phyloP scores from a whole-genome alignment of 1,140 invertebrate genomes.

The Micrasema longulum region DNA sequence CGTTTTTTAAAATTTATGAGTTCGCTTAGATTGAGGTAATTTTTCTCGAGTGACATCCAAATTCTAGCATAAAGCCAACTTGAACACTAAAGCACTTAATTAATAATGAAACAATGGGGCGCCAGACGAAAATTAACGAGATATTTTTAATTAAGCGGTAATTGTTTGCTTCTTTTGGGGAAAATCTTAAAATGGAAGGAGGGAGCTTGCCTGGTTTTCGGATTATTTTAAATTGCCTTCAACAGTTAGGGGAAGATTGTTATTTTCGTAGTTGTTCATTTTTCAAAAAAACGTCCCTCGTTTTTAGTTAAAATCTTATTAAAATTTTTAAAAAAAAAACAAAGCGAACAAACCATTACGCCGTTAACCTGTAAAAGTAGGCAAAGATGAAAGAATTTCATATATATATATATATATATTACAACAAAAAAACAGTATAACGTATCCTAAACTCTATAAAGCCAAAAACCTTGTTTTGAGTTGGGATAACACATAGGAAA shows the following conservation, averaged over 20 bases:
- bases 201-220: slow-evolving; percentile 2
- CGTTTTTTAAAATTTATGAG: slow-evolving; percentile 29
- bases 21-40: slow-evolving; percentile 27
- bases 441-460: too few relatives aligned
- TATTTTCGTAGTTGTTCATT: slow-evolving; percentile 11
- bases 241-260: slow-evolving; percentile 5
- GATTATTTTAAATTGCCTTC: slow-evolving; percentile 39
- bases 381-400: too few relatives aligned
- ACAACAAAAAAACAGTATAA: too few relatives aligned
- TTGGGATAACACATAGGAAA: too few relatives aligned
- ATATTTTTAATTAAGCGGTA: slow-evolving; percentile 42
- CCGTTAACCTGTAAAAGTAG: too few relatives aligned
- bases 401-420: too few relatives aligned
- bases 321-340: too few relatives aligned
- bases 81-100: slow-evolving; percentile 39
- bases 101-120: slow-evolving; percentile 40
- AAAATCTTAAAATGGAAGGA: slow-evolving; percentile 33
- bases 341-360: too few relatives aligned
- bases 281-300: neutral
- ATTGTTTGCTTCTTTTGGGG: slow-evolving; percentile 36
- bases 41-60: slow-evolving; percentile 39
- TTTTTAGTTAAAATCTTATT: neutral
- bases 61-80: slow-evolving; percentile 34
- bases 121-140: slow-evolving; percentile 40
- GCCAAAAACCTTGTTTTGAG: too few relatives aligned